Evolutionary conservation across 2,888 invertebrate genomes (phyloP).

Genomic region (Unio pictorum): DNA sequence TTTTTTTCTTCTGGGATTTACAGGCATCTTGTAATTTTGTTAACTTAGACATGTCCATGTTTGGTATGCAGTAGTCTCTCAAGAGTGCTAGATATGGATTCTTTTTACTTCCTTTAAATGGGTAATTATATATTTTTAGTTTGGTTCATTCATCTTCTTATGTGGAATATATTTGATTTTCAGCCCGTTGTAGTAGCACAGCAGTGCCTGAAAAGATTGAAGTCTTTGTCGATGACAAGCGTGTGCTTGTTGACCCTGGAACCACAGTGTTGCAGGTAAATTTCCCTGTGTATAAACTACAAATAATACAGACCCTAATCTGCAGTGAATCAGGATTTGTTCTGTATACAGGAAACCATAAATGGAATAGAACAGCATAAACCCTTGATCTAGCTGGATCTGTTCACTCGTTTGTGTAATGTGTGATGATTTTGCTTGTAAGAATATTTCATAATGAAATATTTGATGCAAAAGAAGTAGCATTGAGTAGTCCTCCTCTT

Average conservation of each 20-base stretch:
- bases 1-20: too few relatives aligned
- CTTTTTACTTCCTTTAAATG: background rate
- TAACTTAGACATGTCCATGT: too few relatives aligned
- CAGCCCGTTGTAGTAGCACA: slow-evolving; percentile 35
- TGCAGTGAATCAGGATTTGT: background rate
- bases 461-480: too few relatives aligned
- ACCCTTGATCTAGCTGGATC: too few relatives aligned
- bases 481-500: too few relatives aligned
- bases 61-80: too few relatives aligned
- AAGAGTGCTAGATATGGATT: background rate
- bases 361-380: too few relatives aligned
- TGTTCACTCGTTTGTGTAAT: too few relatives aligned
- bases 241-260: slow-evolving; percentile 93
- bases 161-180: background rate
- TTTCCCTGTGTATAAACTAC: background rate
- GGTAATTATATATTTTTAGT: too few relatives aligned
- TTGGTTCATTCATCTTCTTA: background rate
- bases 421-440: too few relatives aligned
- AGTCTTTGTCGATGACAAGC: slow-evolving; percentile 97
- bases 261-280: slow-evolving; percentile 95
- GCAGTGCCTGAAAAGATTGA: slow-evolving; percentile 78
- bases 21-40: too few relatives aligned
- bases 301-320: background rate
- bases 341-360: background rate
- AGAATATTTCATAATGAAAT: too few relatives aligned